Conservation (phyloP, 2,888 invertebrate genomes). For the Agrotis segetum region DNA sequence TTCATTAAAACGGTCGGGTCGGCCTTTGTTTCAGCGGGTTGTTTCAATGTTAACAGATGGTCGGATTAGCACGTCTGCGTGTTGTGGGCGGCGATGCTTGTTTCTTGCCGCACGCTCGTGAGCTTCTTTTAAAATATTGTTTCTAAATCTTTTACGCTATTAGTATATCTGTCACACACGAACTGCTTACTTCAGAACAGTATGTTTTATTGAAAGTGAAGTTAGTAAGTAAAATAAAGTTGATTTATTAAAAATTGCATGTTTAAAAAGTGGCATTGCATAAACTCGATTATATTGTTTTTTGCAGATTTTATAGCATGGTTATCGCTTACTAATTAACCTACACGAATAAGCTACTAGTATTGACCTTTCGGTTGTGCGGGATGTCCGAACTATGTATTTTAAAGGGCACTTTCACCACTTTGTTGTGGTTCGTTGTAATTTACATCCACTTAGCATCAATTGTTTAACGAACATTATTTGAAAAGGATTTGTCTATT, state of each 20-base stretch:
- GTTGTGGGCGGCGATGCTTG: slow-evolving; percentile 75
- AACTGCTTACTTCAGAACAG: not conserved
- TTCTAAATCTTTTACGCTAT: slow-evolving; percentile 36
- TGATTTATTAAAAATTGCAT: no score
- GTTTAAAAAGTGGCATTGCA: not conserved
- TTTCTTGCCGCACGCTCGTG: slow-evolving; percentile 67
- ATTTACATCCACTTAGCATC: slow-evolving; percentile 42
- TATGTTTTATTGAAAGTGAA: not conserved
- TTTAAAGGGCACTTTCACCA: slow-evolving; percentile 41
- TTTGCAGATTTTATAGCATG: not conserved
- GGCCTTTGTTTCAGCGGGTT: slow-evolving; percentile 90
- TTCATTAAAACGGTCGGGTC: slow-evolving; percentile 88
- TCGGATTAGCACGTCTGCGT: slow-evolving; percentile 86
- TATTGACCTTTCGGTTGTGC: slow-evolving; percentile 21
- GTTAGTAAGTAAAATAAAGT: no score
- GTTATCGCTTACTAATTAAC: not conserved
- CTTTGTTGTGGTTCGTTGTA: slow-evolving; percentile 39
- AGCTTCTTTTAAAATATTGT: slow-evolving; percentile 58
- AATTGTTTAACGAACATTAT: slow-evolving; percentile 36
- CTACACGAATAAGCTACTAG: not conserved
- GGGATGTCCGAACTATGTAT: slow-evolving; percentile 29
- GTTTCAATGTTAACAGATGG: slow-evolving; percentile 89
- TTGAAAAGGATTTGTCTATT: slow-evolving; percentile 36
- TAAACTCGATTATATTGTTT: not conserved
- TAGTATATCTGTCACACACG: not conserved